These are phyloP conservation scores for Parambassis ranga DNA, from an alignment of 2,797 vertebrate genomes.

Conservation along the genomic window DNA sequence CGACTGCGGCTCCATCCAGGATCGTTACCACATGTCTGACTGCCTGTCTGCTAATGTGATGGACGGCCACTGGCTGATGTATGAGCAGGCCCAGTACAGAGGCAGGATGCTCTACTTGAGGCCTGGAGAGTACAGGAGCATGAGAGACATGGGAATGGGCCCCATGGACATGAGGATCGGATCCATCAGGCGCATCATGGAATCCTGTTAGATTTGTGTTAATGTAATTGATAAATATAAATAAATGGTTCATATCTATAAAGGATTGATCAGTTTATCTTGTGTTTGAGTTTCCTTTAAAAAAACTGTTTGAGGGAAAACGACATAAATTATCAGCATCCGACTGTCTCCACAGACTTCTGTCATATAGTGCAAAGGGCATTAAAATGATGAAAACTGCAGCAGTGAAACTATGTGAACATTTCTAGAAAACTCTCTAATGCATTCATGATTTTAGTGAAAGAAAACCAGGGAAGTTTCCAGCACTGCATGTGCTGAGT, in stretches of 20 bases:
- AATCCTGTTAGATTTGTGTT: constrained; percentile 62
- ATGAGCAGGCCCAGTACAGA: constrained; percentile 69
- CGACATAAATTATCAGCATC: background rate
- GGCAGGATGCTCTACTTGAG: constrained; percentile 75
- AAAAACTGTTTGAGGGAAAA: background rate
- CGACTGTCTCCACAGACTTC: background rate
- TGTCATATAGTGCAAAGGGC: no score
- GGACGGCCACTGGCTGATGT: constrained; percentile 75
- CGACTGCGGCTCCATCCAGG: constrained; percentile 64
- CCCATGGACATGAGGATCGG: constrained; percentile 71
- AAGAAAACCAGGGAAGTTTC: no score
- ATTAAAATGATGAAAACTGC: no score
- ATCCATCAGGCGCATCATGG: constrained; percentile 73
- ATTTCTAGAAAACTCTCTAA: no score
- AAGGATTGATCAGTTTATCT: background rate
- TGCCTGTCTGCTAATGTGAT: constrained; percentile 67
- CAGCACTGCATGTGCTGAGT: no score
- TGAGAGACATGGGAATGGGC: constrained; percentile 70
- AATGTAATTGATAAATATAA: constrained; percentile 21
- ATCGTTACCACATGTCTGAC: constrained; percentile 58
- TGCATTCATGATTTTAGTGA: no score
- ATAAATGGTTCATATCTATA: constrained; percentile 27
- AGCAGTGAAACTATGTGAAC: no score
- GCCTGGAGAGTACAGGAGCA: constrained; percentile 76
- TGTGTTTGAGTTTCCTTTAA: background rate